A percentile compares a stretch with the other conserved stretches of the same genome.
Conservation (phyloP, 2,888 invertebrate species). For the Drosophila picticornis region DNA sequence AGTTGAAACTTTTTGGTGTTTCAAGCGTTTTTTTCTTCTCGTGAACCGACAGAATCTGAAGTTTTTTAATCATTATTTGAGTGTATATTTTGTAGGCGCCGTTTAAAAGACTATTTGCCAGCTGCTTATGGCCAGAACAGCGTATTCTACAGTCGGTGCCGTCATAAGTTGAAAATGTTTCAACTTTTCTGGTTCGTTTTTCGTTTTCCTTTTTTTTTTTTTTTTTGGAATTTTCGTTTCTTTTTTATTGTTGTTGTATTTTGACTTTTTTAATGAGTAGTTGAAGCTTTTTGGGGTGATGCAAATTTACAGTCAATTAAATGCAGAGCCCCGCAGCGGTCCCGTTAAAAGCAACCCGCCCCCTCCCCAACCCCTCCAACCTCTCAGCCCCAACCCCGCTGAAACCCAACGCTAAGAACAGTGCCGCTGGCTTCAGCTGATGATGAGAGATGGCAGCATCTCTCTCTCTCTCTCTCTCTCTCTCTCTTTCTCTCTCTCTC, state of each 20-base stretch:
- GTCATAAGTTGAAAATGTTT: neutral
- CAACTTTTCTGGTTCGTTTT: too few species aligned
- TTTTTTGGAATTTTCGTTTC: neutral
- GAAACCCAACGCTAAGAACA: slow-evolving; percentile 10
- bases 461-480: neutral
- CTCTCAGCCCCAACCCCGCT: too few species aligned
- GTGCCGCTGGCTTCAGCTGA: slow-evolving; percentile 16
- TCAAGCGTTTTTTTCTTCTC: neutral
- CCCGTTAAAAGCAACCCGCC: neutral
- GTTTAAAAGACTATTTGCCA: neutral
- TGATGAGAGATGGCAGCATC: slow-evolving; percentile 28
- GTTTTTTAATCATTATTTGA: neutral
- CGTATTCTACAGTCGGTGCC: neutral
- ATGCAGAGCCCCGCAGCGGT: slow-evolving; percentile 52
- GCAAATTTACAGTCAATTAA: slow-evolving; percentile 78
- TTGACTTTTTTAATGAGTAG: slow-evolving; percentile 69
- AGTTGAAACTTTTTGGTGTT: too few species aligned
- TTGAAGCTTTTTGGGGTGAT: slow-evolving; percentile 69
- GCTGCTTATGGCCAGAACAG: neutral
- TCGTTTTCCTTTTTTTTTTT: neutral
- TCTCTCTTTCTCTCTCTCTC: neutral
- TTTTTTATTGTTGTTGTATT: slow-evolving; percentile 5
- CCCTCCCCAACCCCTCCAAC: neutral
- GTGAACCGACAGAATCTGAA: neutral
- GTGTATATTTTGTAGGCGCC: neutral